A percentile compares a stretch with the other conserved stretches of the same genome.
Evolutionary conservation across 2,888 invertebrate species (phyloP).

Genomic region (Glyphotaelius pellucidus): DNA sequence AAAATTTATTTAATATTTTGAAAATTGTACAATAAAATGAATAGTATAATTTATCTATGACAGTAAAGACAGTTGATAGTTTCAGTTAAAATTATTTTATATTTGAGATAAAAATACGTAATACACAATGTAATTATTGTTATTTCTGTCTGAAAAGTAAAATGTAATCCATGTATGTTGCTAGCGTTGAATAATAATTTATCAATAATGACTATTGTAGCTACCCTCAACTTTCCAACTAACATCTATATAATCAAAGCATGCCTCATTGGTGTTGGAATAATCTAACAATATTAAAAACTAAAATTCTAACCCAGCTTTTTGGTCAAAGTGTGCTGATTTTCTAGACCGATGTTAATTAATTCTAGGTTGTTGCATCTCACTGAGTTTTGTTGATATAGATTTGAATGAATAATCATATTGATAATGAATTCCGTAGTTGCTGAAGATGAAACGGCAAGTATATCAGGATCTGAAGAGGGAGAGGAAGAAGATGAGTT

Average conservation of each 20-base stretch:
- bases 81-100: not conserved
- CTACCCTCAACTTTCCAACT: slow-evolving; percentile 2
- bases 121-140: not conserved
- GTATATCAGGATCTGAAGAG: slow-evolving; percentile 67
- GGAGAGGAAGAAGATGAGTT: slow-evolving; percentile 81
- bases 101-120: not conserved
- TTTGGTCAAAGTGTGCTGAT: not conserved
- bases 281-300: not conserved
- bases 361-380: not conserved
- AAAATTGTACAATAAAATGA: not conserved
- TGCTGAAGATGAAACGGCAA: slow-evolving; percentile 64
- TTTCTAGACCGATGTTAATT: not conserved
- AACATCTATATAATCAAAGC: not conserved
- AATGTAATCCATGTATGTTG: not conserved
- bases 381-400: not conserved
- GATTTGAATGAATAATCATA: not conserved
- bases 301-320: not conserved
- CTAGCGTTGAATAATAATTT: not conserved
- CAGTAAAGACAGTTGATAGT: not conserved
- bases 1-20: not conserved
- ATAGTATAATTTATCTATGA: not conserved
- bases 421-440: slow-evolving; percentile 43
- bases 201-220: not conserved
- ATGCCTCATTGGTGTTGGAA: slow-evolving; percentile 25
- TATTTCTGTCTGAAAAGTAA: not conserved